These are phyloP conservation scores for Limenitis camilla DNA, from an alignment of 2,888 invertebrate genomes.

Conservation along the genomic window DNA sequence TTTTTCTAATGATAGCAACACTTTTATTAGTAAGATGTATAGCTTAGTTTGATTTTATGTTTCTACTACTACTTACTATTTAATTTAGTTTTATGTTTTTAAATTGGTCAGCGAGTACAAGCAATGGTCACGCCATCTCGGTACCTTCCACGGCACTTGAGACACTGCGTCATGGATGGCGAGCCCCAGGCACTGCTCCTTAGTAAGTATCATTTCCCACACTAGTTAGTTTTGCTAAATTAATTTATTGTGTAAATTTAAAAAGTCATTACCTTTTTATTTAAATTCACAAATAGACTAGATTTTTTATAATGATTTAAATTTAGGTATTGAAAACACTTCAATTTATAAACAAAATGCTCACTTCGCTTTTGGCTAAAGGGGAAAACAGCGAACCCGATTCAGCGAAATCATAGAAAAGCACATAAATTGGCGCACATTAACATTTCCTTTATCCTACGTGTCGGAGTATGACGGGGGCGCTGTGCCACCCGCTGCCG, in stretches of 20 bases:
- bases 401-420: conserved; percentile 75
- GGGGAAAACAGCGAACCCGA: conserved; percentile 60
- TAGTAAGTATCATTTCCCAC: too few relatives aligned
- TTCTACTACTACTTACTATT: too few relatives aligned
- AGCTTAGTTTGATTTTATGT: too few relatives aligned
- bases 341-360: conserved; percentile 52
- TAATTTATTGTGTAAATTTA: not conserved
- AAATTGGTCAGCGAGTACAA: too few relatives aligned
- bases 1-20: not conserved
- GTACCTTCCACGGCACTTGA: too few relatives aligned
- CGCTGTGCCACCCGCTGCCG: conserved; percentile 54
- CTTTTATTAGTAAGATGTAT: too few relatives aligned
- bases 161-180: too few relatives aligned
- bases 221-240: too few relatives aligned
- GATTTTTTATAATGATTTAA: conserved; percentile 11
- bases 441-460: conserved; percentile 75
- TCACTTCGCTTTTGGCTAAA: conserved; percentile 50
- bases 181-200: too few relatives aligned
- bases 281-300: not conserved
- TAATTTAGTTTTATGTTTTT: too few relatives aligned
- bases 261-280: not conserved
- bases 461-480: conserved; percentile 74
- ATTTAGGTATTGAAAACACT: conserved; percentile 37
- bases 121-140: too few relatives aligned
- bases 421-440: conserved; percentile 73